Base-by-base conservation (phyloP, 2,888 invertebrate genomes). In the Cryptus viduatorius region DNA sequence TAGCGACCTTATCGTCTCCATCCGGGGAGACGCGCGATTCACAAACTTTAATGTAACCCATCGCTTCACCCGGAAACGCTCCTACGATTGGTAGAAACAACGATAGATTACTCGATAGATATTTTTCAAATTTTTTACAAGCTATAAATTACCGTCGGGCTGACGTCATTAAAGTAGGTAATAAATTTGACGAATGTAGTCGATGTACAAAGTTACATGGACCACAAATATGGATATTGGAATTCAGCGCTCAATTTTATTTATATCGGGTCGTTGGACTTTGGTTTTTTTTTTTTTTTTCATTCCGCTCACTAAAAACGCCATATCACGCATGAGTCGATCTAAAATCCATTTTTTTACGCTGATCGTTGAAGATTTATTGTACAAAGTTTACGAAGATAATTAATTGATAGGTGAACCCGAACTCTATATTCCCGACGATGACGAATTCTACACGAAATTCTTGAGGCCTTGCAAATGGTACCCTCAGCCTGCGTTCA, bases 381-480 rank as follows among this genome's bases (percentile, higher is more conserved):
- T 59, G 19, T 10, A 12, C 56, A 24, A 3, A 19, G 59, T 53
- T 16, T n/a, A 53, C 8, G 53, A 53, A 53, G 4, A 50, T 16
- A 76, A 8, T 31, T 31, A 2, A 50, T 73, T 24, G 31, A 19
- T 19, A 97, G 97, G 93, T 73, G 97, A 97, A 88, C 94, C 95
- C 56, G 93, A 95, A 48, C 93, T 97, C 0, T 92, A 94, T 46
- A 94, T 97, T 73, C 97, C 97, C 0, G 88, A 95, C n/a, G 96
- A 96, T 72, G 97, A 97, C 89, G 95, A 96, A 2, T 98, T 96
- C 90, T 94, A 98, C 65, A 94, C 96, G 82, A 96, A 97, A 93
- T 98, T 98, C 92, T 94, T 98, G 65, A 95, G 98, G 82, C 98
- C 98, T 0, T 96, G 97, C 91, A 98, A 98, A 94, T 98, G 96